A percentile compares a stretch with the other conserved stretches of the same genome.
phyloP scores from a whole-genome alignment of 1,140 invertebrate species.

The Akabosia matsudoensis region DNA sequence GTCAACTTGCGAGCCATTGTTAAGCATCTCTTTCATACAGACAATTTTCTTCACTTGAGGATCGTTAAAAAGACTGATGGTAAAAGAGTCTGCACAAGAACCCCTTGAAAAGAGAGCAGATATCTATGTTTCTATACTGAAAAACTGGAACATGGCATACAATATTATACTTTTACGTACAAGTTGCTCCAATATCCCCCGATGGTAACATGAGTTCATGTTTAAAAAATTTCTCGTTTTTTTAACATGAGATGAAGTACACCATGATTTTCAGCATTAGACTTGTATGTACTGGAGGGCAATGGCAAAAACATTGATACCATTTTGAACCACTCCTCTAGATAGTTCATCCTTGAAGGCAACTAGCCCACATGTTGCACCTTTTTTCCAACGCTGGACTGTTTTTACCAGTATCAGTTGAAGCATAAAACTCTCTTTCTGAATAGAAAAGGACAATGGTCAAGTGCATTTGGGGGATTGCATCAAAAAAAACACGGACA shows the following conservation, averaged over 20 bases:
- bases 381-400: neutral
- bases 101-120: no score
- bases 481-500: neutral
- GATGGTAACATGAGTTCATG: no score
- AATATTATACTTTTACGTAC: no score
- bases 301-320: slow-evolving; percentile 16
- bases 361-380: slow-evolving; percentile 10
- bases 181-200: no score
- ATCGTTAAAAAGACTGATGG: no score
- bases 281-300: slow-evolving; percentile 10
- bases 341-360: neutral
- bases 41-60: no score
- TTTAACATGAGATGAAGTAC: no score
- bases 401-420: neutral
- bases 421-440: neutral
- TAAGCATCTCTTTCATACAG: neutral
- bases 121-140: no score
- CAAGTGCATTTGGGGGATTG: neutral
- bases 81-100: no score
- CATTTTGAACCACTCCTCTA: neutral
- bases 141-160: no score
- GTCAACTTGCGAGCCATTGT: no score
- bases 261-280: neutral
- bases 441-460: neutral
- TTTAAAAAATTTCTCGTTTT: no score